Evolutionary conservation across 2,888 invertebrate species (phyloP), one percentile per base, ranked within the genome.

Genomic region (Gerris lacustris): DNA sequence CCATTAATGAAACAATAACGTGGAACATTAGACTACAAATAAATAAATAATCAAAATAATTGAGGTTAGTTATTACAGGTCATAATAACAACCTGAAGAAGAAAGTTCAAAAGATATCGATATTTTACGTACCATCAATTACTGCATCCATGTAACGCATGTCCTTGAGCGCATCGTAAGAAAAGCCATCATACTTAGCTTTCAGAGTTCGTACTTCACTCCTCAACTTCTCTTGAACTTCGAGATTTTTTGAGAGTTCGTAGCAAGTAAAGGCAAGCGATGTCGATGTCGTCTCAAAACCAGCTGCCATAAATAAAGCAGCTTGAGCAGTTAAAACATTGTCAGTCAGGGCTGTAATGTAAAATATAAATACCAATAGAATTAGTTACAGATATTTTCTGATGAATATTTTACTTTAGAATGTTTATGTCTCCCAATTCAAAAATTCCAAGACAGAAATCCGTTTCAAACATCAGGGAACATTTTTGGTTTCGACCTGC

Each of bases 151-250:
- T 31, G 44, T 63, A 69, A 15, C 18, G 44, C 6, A 31, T 44
- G 18, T 69, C 63, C n/a, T 62, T 69, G 44, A 63, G 63, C 15
- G 44, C 43, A 63, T 31, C 69, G 69, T 45, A 63, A 44, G 17
- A n/a, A n/a, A 44, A 44, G 11, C 44, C 62, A 6, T 62, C 44
- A 44, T 63, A 69, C 69, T 63, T 43, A 44, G 43, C 15, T 55
- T 63, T 62, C 31, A 69, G 31, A 7, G 15, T 44, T 7, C 63
- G 62, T 15, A 69, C 44, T 62, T 69, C 69, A 18, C n/a, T 31
- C 44, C 69, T 43, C 43, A 69, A n/a, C 15, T 45, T 44, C 69
- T 69, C 63, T 15, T 63, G 63, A 15, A 44, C 6, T n/a, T 63
- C 43, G 44, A 17, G 62, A 55, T 44, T 44, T 6, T n/a, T 31